Base-by-base conservation (phyloP, 2,113 vertebrate species). In the Pterocles orientalis region DNA sequence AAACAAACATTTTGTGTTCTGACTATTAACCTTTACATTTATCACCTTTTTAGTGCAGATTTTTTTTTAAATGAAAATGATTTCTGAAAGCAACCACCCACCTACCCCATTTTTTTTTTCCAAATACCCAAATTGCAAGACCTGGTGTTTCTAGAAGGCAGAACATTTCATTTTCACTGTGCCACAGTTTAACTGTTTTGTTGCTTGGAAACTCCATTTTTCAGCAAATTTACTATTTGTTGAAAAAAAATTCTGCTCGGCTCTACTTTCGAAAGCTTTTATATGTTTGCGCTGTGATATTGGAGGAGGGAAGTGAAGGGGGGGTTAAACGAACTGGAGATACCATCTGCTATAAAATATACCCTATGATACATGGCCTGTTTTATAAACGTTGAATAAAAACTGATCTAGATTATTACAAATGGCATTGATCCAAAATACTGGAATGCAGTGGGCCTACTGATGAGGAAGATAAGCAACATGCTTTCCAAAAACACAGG, bases 401-500 rank as follows among this genome's bases (percentile, higher is more conserved):
- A 95, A 96, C 93, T 94, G 91, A 95, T 97, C 94, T 85, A 86
- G 94, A 96, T 96, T 92, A 95, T 96, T 95, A 82, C 94, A 81
- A 95, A 92, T 97, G 95, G 97, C 97, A 94, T 90, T 56, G 83
- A 96, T 96, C 97, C 97, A 96, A 96, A 96, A 94, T 70, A 89
- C 87, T 96, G 97, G 96, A 96, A 96, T 97, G 97, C 96, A 92
- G 91, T 87, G 92, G 94, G 94, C 91, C 96, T 97, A 96, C 84
- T 96, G 97, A 97, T 94, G 96, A 93, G 95, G 89, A 86, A 96
- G 97, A 98, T 98, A 97, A 98, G 97, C 97, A 94, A 94, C 91
- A 73, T 89, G 93, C 96, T 95, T 97, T 98, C 97, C 97, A 97
- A 97, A 98, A 98, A 98, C 96, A 97, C 96, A 98, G 97, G 97